phyloP scores from a whole-genome alignment of 2,113 vertebrate species.

The Hemichromis elongatus region DNA sequence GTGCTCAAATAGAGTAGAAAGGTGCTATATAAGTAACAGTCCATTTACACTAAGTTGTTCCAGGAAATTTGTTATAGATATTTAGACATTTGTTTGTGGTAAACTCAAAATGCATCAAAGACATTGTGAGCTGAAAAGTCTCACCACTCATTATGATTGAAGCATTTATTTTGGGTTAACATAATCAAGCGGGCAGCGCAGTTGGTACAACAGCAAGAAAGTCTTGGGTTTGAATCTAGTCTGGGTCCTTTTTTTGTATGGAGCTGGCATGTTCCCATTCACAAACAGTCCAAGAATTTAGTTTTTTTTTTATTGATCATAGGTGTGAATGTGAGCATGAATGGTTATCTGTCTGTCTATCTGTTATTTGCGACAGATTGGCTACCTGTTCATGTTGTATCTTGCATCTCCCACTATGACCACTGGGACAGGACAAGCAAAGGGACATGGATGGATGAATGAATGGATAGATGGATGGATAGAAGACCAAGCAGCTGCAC shows the following conservation, averaged over 20 bases:
- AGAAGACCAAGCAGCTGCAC: not conserved
- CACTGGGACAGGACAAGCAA: not conserved
- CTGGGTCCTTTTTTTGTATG: not conserved
- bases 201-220: not conserved
- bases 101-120: not conserved
- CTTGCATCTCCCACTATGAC: not conserved
- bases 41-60: not conserved
- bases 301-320: not conserved
- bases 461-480: not conserved
- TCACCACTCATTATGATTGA: not conserved
- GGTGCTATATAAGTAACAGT: not conserved
- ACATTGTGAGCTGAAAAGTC: too few species aligned
- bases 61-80: not conserved
- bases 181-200: not conserved
- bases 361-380: not conserved
- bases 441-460: not conserved
- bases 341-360: not conserved
- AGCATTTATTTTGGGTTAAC: not conserved
- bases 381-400: not conserved
- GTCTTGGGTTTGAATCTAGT: not conserved
- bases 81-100: not conserved
- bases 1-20: not conserved
- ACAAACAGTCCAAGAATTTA: not conserved
- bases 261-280: not conserved
- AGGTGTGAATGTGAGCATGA: not conserved